These are phyloP conservation scores for Drosophila fulvimacula DNA, from an alignment of 2,888 invertebrate species.

Conservation along the genomic window DNA sequence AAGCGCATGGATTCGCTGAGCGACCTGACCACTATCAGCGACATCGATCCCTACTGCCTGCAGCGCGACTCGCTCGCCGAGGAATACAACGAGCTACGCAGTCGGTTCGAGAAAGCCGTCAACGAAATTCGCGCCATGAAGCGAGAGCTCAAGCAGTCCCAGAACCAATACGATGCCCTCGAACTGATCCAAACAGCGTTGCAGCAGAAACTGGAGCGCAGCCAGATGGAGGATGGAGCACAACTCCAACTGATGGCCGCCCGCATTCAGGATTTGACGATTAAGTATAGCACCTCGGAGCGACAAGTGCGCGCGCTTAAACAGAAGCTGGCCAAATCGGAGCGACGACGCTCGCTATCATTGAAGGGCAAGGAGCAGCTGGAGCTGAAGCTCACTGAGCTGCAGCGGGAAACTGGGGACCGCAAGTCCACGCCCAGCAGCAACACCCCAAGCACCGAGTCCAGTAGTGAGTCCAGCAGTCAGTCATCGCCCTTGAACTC, in stretches of 20 bases:
- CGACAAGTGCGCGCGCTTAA: constrained; percentile 92
- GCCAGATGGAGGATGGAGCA: constrained; percentile 87
- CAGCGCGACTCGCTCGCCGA: constrained; percentile 92
- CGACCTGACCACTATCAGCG: constrained; percentile 92
- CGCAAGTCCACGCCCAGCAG: constrained; percentile 89
- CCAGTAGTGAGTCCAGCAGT: constrained; percentile 59
- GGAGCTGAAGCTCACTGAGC: constrained; percentile 90
- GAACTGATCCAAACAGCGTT: constrained; percentile 92
- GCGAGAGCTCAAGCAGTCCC: constrained; percentile 91
- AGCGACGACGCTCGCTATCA: constrained; percentile 92
- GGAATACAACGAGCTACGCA: constrained; percentile 91
- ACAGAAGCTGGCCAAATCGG: constrained; percentile 91
- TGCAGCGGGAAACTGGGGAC: constrained; percentile 86
- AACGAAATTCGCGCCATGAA: constrained; percentile 93
- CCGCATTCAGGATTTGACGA: constrained; percentile 92
- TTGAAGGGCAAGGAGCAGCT: constrained; percentile 93
- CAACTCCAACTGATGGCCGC: constrained; percentile 93
- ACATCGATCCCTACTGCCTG: constrained; percentile 90
- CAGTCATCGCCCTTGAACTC: constrained; percentile 84
- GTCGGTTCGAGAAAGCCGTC: constrained; percentile 92
- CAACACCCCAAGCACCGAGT: constrained; percentile 85
- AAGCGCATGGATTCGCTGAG: constrained; percentile 91
- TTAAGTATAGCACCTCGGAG: constrained; percentile 92
- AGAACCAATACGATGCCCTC: constrained; percentile 91
- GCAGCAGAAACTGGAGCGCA: constrained; percentile 90